Base-by-base conservation (phyloP, 2,113 vertebrate species). In the Dipodomys merriami region DNA sequence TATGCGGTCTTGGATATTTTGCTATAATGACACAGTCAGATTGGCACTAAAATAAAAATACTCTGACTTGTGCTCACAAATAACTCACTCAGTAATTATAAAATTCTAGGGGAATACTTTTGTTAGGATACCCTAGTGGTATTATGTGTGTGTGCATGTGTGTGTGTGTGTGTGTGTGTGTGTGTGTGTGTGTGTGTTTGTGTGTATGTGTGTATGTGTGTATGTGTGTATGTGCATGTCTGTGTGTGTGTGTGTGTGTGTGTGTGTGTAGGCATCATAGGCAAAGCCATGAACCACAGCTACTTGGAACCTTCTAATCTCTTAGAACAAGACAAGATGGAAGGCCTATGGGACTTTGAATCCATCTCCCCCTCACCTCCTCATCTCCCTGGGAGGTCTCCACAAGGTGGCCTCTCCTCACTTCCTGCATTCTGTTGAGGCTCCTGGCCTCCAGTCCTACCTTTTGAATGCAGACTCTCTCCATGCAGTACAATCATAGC, bases 291-390 rank as follows among this genome's bases (percentile, higher is more conserved):
- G 19, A 35, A 68, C 19, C 25, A 2, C 12, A 46, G 25, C 35
- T 46, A 25, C 27, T 27, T 9, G 35, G 90, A 67, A 16, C 39
- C 18, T 27, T 25, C 10, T 7, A 30, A 4, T 27, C n/a, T 80
- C 22, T n/a, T 0, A 33, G 64, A 29, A 57, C 23, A 65, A 1
- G 10, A 83, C n/a, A 27, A 46, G 16, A 5, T 33, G 57, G 35
- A 25, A 57, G 53, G 6, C 5, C 35, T 82, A 53, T 29, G 68
- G n/a, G 76, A 49, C 29, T 23, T 29, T 0, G 1, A 11, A 33
- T 1, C 6, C 9, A 1, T 20, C 13, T 67, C 13, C n/a, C 7
- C 7, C 5, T 69, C 2, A 0, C 25, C 29, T 22, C 33, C 23
- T 9, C 10, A 23, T 62, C 6, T 3, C 29, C 29, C 1, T 15